These are phyloP conservation scores for Drosophila anceps DNA, from an alignment of 2,888 invertebrate species.

Conservation along the genomic window DNA sequence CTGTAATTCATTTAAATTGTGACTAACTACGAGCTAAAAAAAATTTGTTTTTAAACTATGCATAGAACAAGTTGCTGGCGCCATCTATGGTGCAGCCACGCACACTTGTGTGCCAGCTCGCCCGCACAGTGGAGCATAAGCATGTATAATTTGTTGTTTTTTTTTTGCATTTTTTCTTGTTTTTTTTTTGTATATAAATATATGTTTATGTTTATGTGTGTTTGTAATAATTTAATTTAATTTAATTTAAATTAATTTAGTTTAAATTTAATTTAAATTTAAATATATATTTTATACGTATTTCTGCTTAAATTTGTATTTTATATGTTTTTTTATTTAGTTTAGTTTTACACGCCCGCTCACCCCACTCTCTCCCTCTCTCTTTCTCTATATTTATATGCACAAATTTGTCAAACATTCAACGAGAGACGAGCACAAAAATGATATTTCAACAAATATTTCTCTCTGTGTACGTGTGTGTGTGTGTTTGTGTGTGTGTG, in stretches of 20 bases:
- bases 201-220: conserved; percentile 16
- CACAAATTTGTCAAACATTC: conserved; percentile 26
- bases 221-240: conserved; percentile 50
- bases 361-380: not conserved
- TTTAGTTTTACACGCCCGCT: conserved; percentile 4
- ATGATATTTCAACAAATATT: conserved; percentile 27
- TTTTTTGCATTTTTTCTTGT: not conserved
- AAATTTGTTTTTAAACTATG: conserved; percentile 51
- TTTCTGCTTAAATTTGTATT: conserved; percentile 32
- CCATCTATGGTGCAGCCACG: conserved; percentile 35
- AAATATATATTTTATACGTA: conserved; percentile 24
- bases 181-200: conserved; percentile 29
- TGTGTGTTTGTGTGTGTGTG: conserved; percentile 8
- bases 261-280: conserved; percentile 23
- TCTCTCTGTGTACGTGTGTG: conserved; percentile 13
- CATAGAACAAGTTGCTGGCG: conserved; percentile 37
- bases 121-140: conserved; percentile 23
- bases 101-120: not conserved
- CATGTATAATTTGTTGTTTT: conserved; percentile 4
- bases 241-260: conserved; percentile 44
- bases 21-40: conserved; percentile 78
- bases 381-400: conserved; percentile 4
- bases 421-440: conserved; percentile 32
- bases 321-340: conserved; percentile 10
- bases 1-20: conserved; percentile 77